phyloP scores from a whole-genome alignment of 2,113 vertebrate species.

The Xenotilapia flavipinnis region DNA sequence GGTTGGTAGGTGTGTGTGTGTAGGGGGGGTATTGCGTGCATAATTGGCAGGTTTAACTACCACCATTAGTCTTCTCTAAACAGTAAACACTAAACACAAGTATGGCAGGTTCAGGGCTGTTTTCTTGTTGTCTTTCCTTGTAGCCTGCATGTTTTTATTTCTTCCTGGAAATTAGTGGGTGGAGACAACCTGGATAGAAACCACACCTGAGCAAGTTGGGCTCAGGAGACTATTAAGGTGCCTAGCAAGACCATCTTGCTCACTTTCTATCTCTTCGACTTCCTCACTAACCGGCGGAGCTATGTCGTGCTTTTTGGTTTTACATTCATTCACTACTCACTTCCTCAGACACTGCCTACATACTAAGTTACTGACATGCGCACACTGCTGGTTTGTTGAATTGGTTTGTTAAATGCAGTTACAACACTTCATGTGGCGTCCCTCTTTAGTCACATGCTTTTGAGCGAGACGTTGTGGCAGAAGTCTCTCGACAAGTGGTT shows the following conservation, averaged over 20 bases:
- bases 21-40: background rate
- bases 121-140: background rate
- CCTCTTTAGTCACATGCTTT: background rate
- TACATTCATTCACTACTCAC: background rate
- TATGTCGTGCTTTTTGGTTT: background rate
- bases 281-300: background rate
- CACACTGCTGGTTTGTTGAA: background rate
- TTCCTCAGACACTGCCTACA: background rate
- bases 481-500: background rate
- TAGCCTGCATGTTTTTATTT: background rate
- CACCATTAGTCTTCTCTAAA: background rate
- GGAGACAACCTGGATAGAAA: background rate
- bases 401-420: background rate
- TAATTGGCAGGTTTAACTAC: background rate
- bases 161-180: background rate
- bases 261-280: background rate
- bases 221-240: background rate
- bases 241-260: background rate
- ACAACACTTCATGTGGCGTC: background rate
- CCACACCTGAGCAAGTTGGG: background rate
- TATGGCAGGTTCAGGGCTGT: background rate
- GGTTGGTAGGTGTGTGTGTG: background rate
- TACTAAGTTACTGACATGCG: background rate
- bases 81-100: background rate
- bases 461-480: background rate